Base-by-base conservation (phyloP, 2,113 vertebrate species). In the Microtus oregoni region DNA sequence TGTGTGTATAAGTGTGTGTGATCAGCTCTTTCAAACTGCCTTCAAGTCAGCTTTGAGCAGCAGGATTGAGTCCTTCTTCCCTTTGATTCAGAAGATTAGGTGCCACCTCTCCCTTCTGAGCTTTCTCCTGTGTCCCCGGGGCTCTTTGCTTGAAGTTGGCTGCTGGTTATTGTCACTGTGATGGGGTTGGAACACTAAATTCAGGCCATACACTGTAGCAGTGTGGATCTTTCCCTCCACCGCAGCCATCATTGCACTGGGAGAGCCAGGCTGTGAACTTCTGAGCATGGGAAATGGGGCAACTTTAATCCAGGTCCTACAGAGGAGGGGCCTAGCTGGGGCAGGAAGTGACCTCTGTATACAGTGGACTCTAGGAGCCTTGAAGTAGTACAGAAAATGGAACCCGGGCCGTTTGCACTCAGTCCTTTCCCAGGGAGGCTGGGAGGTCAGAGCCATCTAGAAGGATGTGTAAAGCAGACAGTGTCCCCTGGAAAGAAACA, bases 341-440 rank as follows among this genome's bases (percentile, higher is more conserved):
- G 95, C 76, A 82, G 98, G 97, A 97, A 97, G 88, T 85, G 97
- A 95, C 95, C 87, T 76, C 61, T 0, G 47, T 50, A 86, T 95
- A 93, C 91, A 78, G 77, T 10, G 63, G 52, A 78, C 81, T 75
- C 96, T 58, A 30, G 79, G 92, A 47, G 87, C 82, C 5, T 24
- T 32, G 85, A 96, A 96, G 73, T 55, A 87, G 87, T 86, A 91
- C 44, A 94, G 81, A 92, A n/a, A 94, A 82, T 26, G 67, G 91
- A 88, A 70, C 94, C 85, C 7, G 17, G 70, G 79, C 93, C 61
- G 0, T 73, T 79, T 75, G 35, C 92, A 83, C 87, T 79, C 87
- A 96, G 95, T 44, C 89, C 68, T 95, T 88, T 96, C 38, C 65
- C 65, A 94, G 91, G 24, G 95, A 75, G 14, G 32, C 9, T n/a